Percentiles rank a stretch among this genome's conserved stretches.
Conservation (phyloP, 2,113 vertebrate species). For the Marcusenius ussheri region DNA sequence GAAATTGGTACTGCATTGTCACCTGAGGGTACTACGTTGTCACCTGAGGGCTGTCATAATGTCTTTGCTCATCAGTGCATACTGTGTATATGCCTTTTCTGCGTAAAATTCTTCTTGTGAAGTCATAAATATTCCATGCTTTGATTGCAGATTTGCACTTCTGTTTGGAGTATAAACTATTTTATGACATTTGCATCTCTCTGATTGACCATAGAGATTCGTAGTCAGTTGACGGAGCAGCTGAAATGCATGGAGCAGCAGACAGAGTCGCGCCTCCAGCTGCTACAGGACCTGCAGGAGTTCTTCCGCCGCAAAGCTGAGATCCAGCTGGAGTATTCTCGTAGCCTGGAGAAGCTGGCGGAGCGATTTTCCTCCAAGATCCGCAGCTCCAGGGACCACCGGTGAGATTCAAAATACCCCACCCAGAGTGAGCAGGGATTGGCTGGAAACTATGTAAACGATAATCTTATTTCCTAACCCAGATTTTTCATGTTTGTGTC, state of each 20-base stretch:
- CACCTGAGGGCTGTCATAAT: neutral
- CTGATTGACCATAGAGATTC: conserved; percentile 70
- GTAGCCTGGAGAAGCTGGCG: conserved; percentile 86
- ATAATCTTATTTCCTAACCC: neutral
- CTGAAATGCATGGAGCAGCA: conserved; percentile 94
- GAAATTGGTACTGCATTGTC: neutral
- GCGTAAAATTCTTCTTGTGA: neutral
- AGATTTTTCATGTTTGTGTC: neutral
- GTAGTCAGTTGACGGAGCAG: conserved; percentile 87
- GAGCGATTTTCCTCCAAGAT: conserved; percentile 89
- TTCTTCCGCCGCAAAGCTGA: conserved; percentile 91
- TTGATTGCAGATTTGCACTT: conserved; percentile 32
- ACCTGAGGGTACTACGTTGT: neutral
- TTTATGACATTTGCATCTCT: conserved; percentile 16
- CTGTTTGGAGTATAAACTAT: neutral
- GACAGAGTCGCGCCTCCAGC: conserved; percentile 81
- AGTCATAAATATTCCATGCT: conserved; percentile 37
- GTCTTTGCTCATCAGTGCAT: neutral
- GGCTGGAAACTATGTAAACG: neutral
- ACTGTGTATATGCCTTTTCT: neutral
- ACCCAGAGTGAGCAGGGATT: neutral
- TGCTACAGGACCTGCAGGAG: conserved; percentile 92
- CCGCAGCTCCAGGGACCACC: conserved; percentile 83
- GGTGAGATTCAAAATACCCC: conserved; percentile 61
- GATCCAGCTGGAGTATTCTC: conserved; percentile 86